Evolutionary conservation across 2,888 invertebrate species (phyloP), one percentile per base, ranked within the genome.

Genomic region (Campaea margaritaria): DNA sequence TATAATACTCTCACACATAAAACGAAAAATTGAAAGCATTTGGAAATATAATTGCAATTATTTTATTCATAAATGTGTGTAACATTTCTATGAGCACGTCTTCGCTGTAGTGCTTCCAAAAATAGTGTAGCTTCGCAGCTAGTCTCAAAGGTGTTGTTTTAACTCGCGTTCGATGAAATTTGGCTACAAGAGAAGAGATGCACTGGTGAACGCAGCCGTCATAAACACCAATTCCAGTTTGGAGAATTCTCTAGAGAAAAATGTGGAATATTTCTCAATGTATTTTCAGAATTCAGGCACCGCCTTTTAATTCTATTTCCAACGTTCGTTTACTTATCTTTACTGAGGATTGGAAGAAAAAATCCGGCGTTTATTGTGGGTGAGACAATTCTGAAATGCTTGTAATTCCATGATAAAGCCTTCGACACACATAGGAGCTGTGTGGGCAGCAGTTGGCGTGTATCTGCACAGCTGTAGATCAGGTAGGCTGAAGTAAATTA

Each of bases 241-340:
- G 16, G 27, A 21, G 21, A 41, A 21, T 43, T 16, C 16, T 11
- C 12, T 27, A 10, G 21, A n/a, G n/a, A n/a, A 44, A 27, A n/a
- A 44, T 28, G 4, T 31, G 9, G 31, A 31, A 13, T 44, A 28
- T 44, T n/a, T 44, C n/a, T 12, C 7, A 27, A 44, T 12, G 36
- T 31, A 36, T 36, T 36, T 36, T 36, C 27, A 28, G n/a, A n/a
- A n/a, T n/a, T n/a, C n/a, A 27, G 44, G 2, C 27, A 14, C 28
- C 1, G 2, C 14, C 8, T 14, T 28, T 45, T 31, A 31, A 45
- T 45, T 28, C 14, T 13, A 28, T 42, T 42, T 28, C 31, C 13
- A 14, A 28, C 14, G 34, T 51, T 38, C 43, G 43, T 52, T 52
- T 45, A 8, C 28, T 39, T 53, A 14, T 46, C 45, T 28, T 46